Percentiles rank a stretch among this genome's conserved stretches.
Evolutionary conservation across 2,888 invertebrate genomes (phyloP).

Genomic region (Resseliella maxima): DNA sequence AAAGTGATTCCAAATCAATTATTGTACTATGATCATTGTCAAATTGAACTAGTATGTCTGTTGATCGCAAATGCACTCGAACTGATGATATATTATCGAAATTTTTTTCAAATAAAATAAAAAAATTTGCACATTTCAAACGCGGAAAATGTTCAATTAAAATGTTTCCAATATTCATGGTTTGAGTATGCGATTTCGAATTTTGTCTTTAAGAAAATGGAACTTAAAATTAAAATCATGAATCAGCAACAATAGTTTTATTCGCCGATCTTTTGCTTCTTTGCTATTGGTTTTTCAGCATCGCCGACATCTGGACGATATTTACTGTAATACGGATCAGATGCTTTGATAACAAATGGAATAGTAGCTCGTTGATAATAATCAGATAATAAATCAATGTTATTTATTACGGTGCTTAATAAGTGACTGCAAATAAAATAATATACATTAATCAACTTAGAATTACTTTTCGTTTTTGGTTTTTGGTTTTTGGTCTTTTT

Average conservation of each 20-base stretch:
- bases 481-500: too few relatives aligned
- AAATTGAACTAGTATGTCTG: background rate
- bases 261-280: conserved; percentile 6
- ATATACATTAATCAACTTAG: background rate
- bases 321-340: conserved; percentile 77
- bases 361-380: conserved; percentile 88
- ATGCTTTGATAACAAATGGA: conserved; percentile 82
- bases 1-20: background rate
- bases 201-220: background rate
- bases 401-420: conserved; percentile 88
- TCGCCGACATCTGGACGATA: conserved; percentile 61
- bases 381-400: conserved; percentile 82
- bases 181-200: background rate
- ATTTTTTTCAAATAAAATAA: conserved; percentile 49
- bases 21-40: background rate
- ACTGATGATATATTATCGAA: background rate
- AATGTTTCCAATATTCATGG: conserved; percentile 56
- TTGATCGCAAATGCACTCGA: background rate
- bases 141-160: conserved; percentile 56
- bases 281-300: background rate
- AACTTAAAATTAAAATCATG: background rate
- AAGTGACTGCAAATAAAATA: conserved; percentile 76
- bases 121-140: conserved; percentile 57
- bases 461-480: background rate
- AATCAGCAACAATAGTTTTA: background rate